These are phyloP conservation scores for Tachycineta bicolor DNA, from an alignment of 2,113 vertebrate genomes.

Conservation along the genomic window DNA sequence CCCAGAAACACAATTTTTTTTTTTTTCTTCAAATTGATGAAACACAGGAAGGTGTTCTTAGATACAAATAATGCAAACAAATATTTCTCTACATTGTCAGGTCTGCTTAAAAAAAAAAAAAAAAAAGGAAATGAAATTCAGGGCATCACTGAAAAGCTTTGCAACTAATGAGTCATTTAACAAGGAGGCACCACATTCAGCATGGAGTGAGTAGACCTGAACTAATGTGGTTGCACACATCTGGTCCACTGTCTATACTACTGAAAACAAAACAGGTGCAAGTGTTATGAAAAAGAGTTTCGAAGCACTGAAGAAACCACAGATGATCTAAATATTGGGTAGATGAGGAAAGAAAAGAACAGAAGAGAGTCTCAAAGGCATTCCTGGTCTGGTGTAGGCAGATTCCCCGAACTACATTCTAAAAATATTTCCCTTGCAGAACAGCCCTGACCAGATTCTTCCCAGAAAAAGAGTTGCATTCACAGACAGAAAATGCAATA, in stretches of 20 bases:
- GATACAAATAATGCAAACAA: not conserved
- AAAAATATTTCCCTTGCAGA: conserved; percentile 61
- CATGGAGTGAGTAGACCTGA: not conserved
- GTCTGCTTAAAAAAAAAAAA: not conserved
- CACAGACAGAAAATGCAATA: conserved; percentile 42
- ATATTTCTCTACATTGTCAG: not conserved
- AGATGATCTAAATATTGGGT: conserved; percentile 40
- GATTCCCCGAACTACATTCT: conserved; percentile 57
- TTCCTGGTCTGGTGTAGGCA: conserved; percentile 60
- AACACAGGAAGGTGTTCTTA: not conserved
- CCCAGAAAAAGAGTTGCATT: conserved; percentile 41
- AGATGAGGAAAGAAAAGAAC: conserved; percentile 26
- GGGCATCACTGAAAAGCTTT: not conserved
- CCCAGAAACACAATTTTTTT: not conserved
- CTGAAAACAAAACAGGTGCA: conserved; percentile 54
- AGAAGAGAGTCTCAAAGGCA: conserved; percentile 33
- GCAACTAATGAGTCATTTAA: not conserved
- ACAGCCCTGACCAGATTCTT: conserved; percentile 59
- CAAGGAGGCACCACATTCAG: not conserved
- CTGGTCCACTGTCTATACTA: not conserved
- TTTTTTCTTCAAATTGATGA: not conserved
- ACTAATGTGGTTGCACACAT: not conserved
- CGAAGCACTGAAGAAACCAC: conserved; percentile 34
- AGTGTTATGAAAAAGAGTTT: conserved; percentile 18
- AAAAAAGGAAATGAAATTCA: conserved; percentile 21